A percentile compares a stretch with the other conserved stretches of the same genome.
phyloP scores from a whole-genome alignment of 2,888 invertebrate genomes.

The Nasonovia ribisnigri region DNA sequence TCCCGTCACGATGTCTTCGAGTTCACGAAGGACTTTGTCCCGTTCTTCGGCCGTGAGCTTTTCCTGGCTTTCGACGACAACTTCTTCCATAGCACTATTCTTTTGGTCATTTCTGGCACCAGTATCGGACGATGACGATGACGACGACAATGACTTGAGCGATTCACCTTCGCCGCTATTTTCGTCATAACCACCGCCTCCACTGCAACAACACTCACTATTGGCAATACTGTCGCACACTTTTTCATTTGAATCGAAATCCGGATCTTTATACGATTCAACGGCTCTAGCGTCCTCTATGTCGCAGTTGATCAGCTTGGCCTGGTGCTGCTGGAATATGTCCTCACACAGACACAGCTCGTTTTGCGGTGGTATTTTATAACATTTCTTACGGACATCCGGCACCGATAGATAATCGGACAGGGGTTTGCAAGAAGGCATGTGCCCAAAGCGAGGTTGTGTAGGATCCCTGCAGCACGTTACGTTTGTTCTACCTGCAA shows the following conservation, averaged over 20 bases:
- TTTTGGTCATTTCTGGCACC: slow-evolving; percentile 7
- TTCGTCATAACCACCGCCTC: not conserved
- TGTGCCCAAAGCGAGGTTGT: slow-evolving; percentile 59
- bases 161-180: slow-evolving; percentile 17
- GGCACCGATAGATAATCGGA: slow-evolving; percentile 59
- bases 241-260: slow-evolving; percentile 29
- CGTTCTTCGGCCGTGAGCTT: slow-evolving; percentile 68
- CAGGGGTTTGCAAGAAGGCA: slow-evolving; percentile 34
- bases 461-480: slow-evolving; percentile 43
- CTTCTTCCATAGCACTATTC: not conserved
- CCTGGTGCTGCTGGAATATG: slow-evolving; percentile 69
- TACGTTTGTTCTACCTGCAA: slow-evolving; percentile 31
- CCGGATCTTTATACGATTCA: slow-evolving; percentile 25
- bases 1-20: slow-evolving; percentile 68
- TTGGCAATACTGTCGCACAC: not conserved
- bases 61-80: not conserved
- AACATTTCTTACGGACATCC: slow-evolving; percentile 67
- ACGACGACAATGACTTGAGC: not conserved
- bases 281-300: slow-evolving; percentile 68
- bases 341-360: slow-evolving; percentile 68
- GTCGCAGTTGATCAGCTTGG: slow-evolving; percentile 68
- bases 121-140: slow-evolving; percentile 2
- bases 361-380: slow-evolving; percentile 68
- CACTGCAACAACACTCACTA: slow-evolving; percentile 16
- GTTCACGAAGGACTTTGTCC: slow-evolving; percentile 68